phyloP scores from a whole-genome alignment of 2,113 vertebrate species.

The Thalassarche chlororhynchos region DNA sequence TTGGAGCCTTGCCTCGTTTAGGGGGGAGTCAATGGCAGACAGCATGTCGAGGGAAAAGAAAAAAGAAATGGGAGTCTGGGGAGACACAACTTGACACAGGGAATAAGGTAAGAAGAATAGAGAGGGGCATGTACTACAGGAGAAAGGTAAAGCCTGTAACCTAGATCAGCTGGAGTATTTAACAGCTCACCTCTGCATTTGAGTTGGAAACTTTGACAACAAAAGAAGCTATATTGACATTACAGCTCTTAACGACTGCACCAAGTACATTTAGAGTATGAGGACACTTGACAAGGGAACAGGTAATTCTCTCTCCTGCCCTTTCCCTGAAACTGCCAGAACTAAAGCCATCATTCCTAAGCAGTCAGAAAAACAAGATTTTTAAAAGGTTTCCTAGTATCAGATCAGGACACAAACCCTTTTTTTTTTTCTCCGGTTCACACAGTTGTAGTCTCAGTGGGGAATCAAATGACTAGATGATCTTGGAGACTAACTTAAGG shows the following conservation, averaged over 20 bases:
- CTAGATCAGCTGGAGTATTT: background rate
- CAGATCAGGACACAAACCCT: background rate
- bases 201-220: background rate
- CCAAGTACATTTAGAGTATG: background rate
- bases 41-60: accelerated
- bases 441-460: background rate
- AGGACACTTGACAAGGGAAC: background rate
- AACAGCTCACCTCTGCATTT: background rate
- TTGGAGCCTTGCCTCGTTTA: background rate
- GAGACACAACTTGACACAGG: background rate
- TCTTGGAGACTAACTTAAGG: background rate
- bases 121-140: background rate
- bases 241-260: background rate
- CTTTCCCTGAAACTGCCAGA: background rate
- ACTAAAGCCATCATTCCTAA: background rate
- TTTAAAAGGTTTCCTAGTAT: background rate
- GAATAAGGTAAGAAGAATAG: background rate
- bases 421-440: background rate
- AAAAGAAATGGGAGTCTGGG: background rate
- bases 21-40: background rate
- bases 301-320: background rate
- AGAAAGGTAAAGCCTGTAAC: background rate
- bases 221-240: background rate
- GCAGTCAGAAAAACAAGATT: background rate
- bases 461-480: background rate